Percentiles rank a stretch among this genome's conserved stretches.
These are phyloP conservation scores for Meghimatium bilineatum DNA, from an alignment of 2,888 invertebrate species.

Conservation along the genomic window DNA sequence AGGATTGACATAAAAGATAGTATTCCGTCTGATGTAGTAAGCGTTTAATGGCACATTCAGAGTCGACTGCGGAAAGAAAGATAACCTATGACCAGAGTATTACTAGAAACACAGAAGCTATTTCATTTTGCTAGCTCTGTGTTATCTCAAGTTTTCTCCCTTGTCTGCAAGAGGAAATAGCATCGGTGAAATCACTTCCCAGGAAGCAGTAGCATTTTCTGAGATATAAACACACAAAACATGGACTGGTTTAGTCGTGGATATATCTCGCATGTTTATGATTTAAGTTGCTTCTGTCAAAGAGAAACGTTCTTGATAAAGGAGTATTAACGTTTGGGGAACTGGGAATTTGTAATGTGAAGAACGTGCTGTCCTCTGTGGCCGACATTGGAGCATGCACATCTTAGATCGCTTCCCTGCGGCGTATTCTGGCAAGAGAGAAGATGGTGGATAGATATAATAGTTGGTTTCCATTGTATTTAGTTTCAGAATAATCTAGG, in stretches of 20 bases:
- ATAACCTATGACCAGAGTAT: not conserved
- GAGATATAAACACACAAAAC: not conserved
- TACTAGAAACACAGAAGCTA: conserved; percentile 5
- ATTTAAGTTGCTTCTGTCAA: not conserved
- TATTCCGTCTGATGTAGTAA: not conserved
- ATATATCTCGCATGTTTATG: conserved; percentile 1
- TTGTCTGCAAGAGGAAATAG: not conserved
- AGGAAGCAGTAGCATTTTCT: not conserved
- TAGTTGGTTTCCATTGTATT: too few species aligned
- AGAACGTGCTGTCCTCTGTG: not conserved
- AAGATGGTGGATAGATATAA: not conserved
- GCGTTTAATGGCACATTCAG: conserved; percentile 17
- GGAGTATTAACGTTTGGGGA: not conserved
- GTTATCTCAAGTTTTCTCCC: not conserved
- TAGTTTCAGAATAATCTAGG: too few species aligned
- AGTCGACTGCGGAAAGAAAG: not conserved
- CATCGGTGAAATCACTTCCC: not conserved
- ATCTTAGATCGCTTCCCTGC: not conserved
- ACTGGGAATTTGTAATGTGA: not conserved
- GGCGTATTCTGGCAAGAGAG: not conserved
- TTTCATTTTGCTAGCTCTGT: not conserved
- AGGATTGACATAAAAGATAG: not conserved
- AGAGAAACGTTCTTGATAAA: not conserved
- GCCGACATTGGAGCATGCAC: too few species aligned
- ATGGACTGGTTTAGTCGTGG: not conserved